These are phyloP conservation scores for Agrilus mali DNA, from an alignment of 2,888 invertebrate genomes.

Conservation along the genomic window DNA sequence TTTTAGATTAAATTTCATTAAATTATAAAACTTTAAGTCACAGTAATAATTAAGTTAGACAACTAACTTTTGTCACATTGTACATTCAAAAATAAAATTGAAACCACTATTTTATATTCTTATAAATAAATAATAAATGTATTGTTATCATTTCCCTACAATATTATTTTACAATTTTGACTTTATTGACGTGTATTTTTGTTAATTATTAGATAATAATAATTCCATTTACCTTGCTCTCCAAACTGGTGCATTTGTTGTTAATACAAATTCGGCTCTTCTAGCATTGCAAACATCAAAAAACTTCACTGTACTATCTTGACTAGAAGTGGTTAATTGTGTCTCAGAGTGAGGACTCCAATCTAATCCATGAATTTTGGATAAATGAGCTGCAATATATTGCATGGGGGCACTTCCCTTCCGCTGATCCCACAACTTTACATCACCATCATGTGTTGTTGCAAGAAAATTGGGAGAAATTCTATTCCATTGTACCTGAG, in stretches of 20 bases:
- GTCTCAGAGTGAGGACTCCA: constrained; percentile 84
- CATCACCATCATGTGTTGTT: constrained; percentile 91
- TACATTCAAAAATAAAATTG: no score
- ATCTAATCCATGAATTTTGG: constrained; percentile 84
- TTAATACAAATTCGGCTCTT: constrained; percentile 71
- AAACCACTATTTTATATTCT: no score
- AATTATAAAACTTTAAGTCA: no score
- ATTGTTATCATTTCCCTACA: no score
- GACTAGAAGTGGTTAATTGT: constrained; percentile 82
- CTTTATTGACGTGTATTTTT: not conserved
- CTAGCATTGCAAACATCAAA: constrained; percentile 82
- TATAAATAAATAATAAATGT: no score
- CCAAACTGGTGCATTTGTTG: constrained; percentile 83
- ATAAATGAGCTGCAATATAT: constrained; percentile 86
- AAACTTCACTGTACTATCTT: constrained; percentile 90
- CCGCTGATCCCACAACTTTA: constrained; percentile 90
- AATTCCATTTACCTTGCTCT: constrained; percentile 66
- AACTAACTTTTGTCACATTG: no score
- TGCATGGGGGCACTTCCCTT: constrained; percentile 78
- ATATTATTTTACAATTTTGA: not conserved
- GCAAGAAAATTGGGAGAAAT: constrained; percentile 73
- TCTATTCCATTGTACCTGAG: constrained; percentile 90
- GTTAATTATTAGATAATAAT: constrained; percentile 24
- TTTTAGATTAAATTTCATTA: no score
- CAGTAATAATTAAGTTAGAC: no score